Evolutionary conservation across 2,888 invertebrate genomes (phyloP), one percentile per base, ranked within the genome.

Genomic region (Lasioglossum vierecki): DNA sequence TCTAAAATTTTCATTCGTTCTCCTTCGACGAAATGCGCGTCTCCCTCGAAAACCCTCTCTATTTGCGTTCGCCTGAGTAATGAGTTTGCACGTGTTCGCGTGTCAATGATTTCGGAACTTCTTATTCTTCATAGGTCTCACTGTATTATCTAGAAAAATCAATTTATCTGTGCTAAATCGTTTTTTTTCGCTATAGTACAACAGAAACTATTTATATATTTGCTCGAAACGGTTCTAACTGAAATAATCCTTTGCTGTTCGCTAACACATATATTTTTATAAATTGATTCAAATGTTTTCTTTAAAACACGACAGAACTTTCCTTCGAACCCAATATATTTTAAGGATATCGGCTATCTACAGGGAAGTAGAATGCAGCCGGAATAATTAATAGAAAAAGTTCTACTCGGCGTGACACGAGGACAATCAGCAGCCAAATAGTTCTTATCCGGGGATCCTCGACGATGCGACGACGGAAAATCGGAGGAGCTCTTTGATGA

Each of bases 401-500:
- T 60, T 60, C 13, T 15, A 6, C 2, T 60, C 5, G 2, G 1
- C 13, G 26, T 15, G 26, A 6, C 15, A 15, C 26, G 60, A 60
- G n/a, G 26, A 60, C 60, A 63, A 63, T 35, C 18, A 18, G 15
- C 26, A 35, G 15, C 72, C 39, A 8, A n/a, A 26, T 30, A 11
- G 26, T 60, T 60, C 57, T 73, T 70, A 70, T 68, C 82, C 46
- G 68, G n/a, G 72, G 75, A 84, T 74, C 82, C 74, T 57, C 76
- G 76, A 57, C 68, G 82, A 70, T 76, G 73, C 30, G 30, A 30
- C 30, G 30, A 74, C 22, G 73, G 76, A 77, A 84, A 83, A 79
- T 81, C 66, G 75, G n/a, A 41, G 74, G n/a, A 53, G 75, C n/a
- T 71, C 79, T 86, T 87, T 86, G 86, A 86, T 72, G 80, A 82